phyloP scores from a whole-genome alignment of 2,888 invertebrate species.

The Eulithis testata region DNA sequence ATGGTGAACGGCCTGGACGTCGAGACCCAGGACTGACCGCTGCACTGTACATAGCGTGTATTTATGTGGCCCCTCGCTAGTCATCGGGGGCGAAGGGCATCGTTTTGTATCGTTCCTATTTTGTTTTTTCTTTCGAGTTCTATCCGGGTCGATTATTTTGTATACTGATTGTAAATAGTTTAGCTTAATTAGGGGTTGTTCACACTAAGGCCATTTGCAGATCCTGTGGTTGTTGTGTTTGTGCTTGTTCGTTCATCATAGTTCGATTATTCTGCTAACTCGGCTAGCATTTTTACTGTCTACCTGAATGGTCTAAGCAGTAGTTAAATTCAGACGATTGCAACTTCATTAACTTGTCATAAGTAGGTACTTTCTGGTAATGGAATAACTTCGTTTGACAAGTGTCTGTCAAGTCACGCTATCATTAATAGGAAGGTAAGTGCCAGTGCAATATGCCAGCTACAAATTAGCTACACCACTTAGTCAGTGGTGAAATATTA shows the following conservation, averaged over 20 bases:
- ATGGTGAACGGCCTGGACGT: constrained; percentile 98
- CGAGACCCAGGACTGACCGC: constrained; percentile 86
- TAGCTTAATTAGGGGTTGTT: constrained; percentile 71
- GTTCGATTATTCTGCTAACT: constrained; percentile 3
- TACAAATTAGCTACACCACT: constrained; percentile 26
- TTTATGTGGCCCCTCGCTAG: constrained; percentile 67
- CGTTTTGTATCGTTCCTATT: constrained; percentile 84
- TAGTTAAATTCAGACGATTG: constrained; percentile 10
- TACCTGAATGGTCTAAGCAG: constrained; percentile 8
- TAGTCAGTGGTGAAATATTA: constrained; percentile 28
- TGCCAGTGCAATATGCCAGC: constrained; percentile 26
- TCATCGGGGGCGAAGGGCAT: constrained; percentile 57
- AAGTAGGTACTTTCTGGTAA: constrained; percentile 20
- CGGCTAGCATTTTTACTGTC: constrained; percentile 13
- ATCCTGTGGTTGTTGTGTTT: constrained; percentile 46
- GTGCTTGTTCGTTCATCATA: constrained; percentile 41
- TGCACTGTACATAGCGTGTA: constrained; percentile 79
- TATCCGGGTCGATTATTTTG: constrained; percentile 78
- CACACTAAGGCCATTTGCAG: constrained; percentile 51
- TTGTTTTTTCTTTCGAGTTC: constrained; percentile 81
- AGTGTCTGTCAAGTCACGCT: constrained; percentile 25
- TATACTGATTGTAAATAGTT: constrained; percentile 81
- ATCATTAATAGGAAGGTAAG: constrained; percentile 24
- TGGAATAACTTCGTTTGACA: constrained; percentile 25
- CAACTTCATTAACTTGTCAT: constrained; percentile 24